Percentiles rank a stretch among this genome's conserved stretches.
These are phyloP conservation scores for Geopemphigus sp. DNA, from an alignment of 1,140 invertebrate genomes.

Conservation along the genomic window DNA sequence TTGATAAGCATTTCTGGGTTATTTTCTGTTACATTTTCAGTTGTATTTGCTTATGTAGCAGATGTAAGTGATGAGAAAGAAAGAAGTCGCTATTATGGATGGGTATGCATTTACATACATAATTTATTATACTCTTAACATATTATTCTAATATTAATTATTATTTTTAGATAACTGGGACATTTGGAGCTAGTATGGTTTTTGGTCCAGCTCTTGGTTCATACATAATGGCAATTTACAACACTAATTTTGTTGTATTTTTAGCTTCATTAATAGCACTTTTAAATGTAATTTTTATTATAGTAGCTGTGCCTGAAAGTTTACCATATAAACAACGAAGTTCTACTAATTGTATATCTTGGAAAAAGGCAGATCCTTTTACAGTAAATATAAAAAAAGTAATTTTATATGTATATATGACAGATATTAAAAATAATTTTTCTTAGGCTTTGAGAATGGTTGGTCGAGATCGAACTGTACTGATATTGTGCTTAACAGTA, in stretches of 20 bases:
- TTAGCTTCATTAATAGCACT: constrained; percentile 91
- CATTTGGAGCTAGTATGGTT: constrained; percentile 97
- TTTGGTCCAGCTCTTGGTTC: constrained; percentile 96
- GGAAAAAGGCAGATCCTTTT: constrained; percentile 98
- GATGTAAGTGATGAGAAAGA: constrained; percentile 98
- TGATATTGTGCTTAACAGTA: constrained; percentile 95
- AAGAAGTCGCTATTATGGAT: constrained; percentile 91
- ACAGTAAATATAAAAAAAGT: constrained; percentile 61
- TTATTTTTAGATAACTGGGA: constrained; percentile 76
- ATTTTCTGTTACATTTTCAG: constrained; percentile 98
- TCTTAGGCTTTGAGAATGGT: constrained; percentile 82
- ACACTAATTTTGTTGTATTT: constrained; percentile 92
- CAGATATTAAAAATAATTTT: constrained; percentile 50
- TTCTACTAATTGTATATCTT: constrained; percentile 68
- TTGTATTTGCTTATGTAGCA: constrained; percentile 98
- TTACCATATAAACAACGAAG: constrained; percentile 89
- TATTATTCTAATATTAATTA: not conserved
- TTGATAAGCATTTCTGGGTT: constrained; percentile 98
- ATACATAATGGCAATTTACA: constrained; percentile 85
- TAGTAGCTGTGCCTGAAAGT: constrained; percentile 96
- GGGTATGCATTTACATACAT: constrained; percentile 62
- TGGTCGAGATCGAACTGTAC: constrained; percentile 91
- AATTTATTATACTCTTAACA: not conserved
- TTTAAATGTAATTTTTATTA: constrained; percentile 96
- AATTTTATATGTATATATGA: not conserved